A percentile compares a stretch with the other conserved stretches of the same genome.
These are phyloP conservation scores for Fundulus diaphanus DNA, from an alignment of 2,797 vertebrate genomes.

Conservation along the genomic window DNA sequence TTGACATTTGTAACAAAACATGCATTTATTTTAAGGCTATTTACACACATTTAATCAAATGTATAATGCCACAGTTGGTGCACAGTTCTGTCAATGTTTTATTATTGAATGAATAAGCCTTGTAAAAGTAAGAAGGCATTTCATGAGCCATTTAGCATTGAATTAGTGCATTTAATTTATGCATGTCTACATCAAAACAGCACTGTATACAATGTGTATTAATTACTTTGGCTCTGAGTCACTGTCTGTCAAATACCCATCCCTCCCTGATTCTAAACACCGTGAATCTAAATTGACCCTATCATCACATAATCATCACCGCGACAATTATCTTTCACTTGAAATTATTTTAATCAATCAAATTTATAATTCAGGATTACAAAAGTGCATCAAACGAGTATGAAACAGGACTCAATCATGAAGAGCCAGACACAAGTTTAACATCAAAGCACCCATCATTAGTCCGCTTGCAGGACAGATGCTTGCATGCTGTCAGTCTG, in stretches of 20 bases:
- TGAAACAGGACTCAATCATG: conserved; percentile 37
- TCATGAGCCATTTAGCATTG: too few species aligned
- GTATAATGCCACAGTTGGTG: neutral
- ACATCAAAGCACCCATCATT: conserved; percentile 76
- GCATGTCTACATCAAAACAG: neutral
- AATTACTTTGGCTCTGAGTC: neutral
- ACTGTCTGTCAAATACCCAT: too few species aligned
- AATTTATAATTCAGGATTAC: neutral
- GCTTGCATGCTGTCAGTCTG: conserved; percentile 60
- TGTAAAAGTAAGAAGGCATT: neutral
- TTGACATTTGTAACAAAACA: neutral
- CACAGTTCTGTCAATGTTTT: neutral
- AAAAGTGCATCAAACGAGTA: conserved; percentile 52
- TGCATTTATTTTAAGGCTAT: neutral
- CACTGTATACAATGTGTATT: neutral
- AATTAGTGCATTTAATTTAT: neutral
- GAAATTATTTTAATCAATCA: neutral
- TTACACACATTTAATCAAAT: neutral
- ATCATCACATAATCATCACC: neutral
- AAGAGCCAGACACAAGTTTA: conserved; percentile 26
- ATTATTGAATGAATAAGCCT: neutral
- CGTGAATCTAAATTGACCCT: neutral
- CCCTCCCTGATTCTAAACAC: too few species aligned
- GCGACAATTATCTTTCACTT: neutral
- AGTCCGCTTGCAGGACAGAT: conserved; percentile 58